phyloP scores from a whole-genome alignment of 2,888 invertebrate genomes.

The Dasypogon diadema region DNA sequence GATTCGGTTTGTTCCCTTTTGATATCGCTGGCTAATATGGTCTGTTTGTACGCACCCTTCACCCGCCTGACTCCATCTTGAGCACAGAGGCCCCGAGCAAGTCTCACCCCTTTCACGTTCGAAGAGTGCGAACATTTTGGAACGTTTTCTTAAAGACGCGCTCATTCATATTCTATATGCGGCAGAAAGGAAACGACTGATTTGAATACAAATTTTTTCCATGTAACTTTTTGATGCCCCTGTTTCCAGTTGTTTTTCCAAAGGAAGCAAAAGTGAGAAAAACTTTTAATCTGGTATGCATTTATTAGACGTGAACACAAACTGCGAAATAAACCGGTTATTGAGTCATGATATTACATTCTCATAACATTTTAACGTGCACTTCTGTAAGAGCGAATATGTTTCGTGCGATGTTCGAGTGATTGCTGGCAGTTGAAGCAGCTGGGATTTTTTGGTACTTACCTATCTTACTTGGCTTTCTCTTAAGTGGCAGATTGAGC shows the following conservation, averaged over 20 bases:
- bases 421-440: too few relatives aligned
- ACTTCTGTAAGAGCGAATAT: too few relatives aligned
- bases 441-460: too few relatives aligned
- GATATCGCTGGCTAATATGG: conserved; percentile 49
- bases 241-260: conserved; percentile 17
- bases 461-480: too few relatives aligned
- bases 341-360: neutral
- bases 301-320: conserved; percentile 16
- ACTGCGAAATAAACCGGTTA: neutral
- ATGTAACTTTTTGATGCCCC: neutral
- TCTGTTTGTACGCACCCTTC: conserved; percentile 5
- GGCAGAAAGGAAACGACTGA: conserved; percentile 49
- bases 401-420: too few relatives aligned
- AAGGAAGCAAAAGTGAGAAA: neutral
- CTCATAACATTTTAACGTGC: neutral
- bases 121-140: conserved; percentile 25
- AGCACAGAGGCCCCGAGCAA: neutral
- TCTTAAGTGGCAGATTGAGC: too few relatives aligned
- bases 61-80: neutral
- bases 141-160: conserved; percentile 38
- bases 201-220: conserved; percentile 55
- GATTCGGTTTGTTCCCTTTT: neutral
- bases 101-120: conserved; percentile 46
- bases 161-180: conserved; percentile 55
- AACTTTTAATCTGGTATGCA: conserved; percentile 26